Conservation (phyloP, 2,797 vertebrate genomes). For the Sarcophilus harrisii region DNA sequence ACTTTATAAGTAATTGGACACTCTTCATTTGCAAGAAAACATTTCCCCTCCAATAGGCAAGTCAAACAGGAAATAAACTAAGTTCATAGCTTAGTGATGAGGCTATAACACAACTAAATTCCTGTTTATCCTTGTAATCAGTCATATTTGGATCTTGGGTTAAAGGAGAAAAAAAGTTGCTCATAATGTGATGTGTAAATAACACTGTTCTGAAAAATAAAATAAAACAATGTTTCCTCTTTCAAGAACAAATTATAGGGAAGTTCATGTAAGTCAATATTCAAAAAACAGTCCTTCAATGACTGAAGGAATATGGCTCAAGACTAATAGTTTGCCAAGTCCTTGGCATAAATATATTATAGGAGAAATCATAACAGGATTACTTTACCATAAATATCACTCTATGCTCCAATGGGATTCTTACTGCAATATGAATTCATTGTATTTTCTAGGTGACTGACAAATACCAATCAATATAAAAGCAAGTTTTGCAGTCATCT, state of each 20-base stretch:
- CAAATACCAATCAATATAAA: constrained; percentile 59
- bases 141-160: constrained; percentile 44
- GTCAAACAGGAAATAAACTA: constrained; percentile 45
- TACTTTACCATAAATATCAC: constrained; percentile 49
- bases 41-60: constrained; percentile 49
- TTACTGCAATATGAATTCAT: constrained; percentile 58
- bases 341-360: constrained; percentile 26
- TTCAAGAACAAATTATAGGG: constrained; percentile 53
- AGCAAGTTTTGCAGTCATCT: constrained; percentile 63
- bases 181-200: constrained; percentile 35
- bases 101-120: constrained; percentile 11
- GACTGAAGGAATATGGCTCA: constrained; percentile 38
- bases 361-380: constrained; percentile 21
- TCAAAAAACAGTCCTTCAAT: constrained; percentile 54
- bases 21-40: constrained; percentile 48
- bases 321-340: constrained; percentile 51
- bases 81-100: constrained; percentile 56
- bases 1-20: constrained; percentile 29
- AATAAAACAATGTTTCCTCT: constrained; percentile 45
- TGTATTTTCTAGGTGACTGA: constrained; percentile 61
- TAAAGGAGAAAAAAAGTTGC: neutral
- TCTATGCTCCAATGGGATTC: neutral
- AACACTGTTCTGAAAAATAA: constrained; percentile 44
- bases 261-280: constrained; percentile 61
- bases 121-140: constrained; percentile 3